Conservation (phyloP, 2,888 invertebrate species). For the Anoplius nigerrimus region DNA sequence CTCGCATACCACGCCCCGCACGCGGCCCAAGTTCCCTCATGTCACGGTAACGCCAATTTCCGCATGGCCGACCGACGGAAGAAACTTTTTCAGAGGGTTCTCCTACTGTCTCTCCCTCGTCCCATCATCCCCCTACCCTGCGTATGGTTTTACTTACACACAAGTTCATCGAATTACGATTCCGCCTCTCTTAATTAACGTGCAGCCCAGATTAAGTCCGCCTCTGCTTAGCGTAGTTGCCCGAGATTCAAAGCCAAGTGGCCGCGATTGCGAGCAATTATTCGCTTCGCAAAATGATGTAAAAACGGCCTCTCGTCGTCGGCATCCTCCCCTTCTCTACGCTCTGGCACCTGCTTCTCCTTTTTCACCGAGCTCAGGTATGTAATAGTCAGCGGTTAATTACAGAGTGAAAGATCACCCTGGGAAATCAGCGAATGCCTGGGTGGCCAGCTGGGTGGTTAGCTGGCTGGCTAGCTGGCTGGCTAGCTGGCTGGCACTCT, state of each 20-base stretch:
- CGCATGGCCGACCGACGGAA: constrained; percentile 30
- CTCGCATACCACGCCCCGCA: background rate
- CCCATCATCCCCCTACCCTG: constrained; percentile 21
- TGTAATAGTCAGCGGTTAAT: constrained; percentile 41
- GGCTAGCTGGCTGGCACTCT: too few relatives aligned
- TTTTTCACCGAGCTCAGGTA: background rate
- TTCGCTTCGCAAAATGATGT: constrained; percentile 11
- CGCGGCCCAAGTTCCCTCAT: constrained; percentile 38
- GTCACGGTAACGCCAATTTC: constrained; percentile 45
- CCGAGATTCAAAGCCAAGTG: constrained; percentile 5
- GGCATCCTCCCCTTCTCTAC: background rate
- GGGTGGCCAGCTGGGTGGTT: too few relatives aligned
- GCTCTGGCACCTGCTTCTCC: constrained; percentile 1
- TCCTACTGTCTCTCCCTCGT: constrained; percentile 17
- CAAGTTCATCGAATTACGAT: too few relatives aligned
- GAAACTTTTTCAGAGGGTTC: constrained; percentile 41
- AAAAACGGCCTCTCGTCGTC: too few relatives aligned
- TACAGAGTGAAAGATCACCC: constrained; percentile 47
- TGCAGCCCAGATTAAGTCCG: too few relatives aligned
- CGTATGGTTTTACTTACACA: constrained; percentile 2
- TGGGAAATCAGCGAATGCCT: constrained; percentile 51
- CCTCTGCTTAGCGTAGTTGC: background rate
- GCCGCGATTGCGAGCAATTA: background rate
- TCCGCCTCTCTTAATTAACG: too few relatives aligned
- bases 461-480: too few relatives aligned